phyloP scores from a whole-genome alignment of 2,113 vertebrate species.

The Phoenicopterus ruber region DNA sequence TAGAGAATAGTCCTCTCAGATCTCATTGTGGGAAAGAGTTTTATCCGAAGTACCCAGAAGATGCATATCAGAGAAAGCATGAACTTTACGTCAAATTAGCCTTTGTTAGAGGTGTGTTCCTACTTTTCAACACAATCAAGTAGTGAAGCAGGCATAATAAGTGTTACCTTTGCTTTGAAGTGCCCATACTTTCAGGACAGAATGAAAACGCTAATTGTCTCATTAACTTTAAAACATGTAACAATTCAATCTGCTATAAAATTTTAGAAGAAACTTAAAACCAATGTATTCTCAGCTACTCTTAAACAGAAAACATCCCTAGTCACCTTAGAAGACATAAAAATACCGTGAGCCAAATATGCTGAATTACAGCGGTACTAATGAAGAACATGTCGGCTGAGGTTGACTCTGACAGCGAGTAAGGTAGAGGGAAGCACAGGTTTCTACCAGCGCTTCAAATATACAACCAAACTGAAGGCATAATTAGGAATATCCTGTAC shows the following conservation, averaged over 20 bases:
- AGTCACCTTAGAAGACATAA: not conserved
- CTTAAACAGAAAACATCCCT: not conserved
- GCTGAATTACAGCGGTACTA: not conserved
- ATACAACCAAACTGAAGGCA: not conserved
- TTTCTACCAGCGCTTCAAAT: not conserved
- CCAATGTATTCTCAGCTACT: not conserved
- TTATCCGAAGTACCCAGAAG: not conserved
- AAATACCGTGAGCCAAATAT: not conserved
- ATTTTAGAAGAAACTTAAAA: not conserved
- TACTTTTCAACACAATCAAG: not conserved
- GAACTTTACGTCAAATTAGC: not conserved
- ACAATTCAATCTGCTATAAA: not conserved
- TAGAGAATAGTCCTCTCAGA: not conserved
- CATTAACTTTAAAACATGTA: not conserved
- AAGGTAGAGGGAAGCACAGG: not conserved
- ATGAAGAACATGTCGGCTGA: not conserved
- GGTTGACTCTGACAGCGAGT: not conserved
- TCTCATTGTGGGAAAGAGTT: not conserved
- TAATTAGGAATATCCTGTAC: constrained; percentile 19
- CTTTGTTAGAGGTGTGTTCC: not conserved
- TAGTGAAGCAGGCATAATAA: not conserved
- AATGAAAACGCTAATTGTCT: not conserved
- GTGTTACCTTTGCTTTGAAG: not conserved
- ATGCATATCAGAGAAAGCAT: not conserved
- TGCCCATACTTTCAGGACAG: not conserved